phyloP scores from a whole-genome alignment of 2,888 invertebrate species.

The Caenorhabditis drosophilae region DNA sequence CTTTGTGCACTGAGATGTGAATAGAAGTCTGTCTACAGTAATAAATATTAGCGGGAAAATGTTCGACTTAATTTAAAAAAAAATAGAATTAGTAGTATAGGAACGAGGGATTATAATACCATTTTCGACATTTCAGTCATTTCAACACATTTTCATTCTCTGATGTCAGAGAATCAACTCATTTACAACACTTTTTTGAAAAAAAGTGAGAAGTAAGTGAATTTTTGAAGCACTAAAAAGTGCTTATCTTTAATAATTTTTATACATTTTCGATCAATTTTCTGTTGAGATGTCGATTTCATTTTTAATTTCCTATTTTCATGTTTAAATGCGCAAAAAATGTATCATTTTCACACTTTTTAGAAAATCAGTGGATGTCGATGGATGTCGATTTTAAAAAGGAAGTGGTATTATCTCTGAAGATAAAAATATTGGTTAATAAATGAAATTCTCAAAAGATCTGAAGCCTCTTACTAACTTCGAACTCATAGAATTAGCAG shows the following conservation, averaged over 20 bases:
- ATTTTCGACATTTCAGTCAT: slow-evolving; percentile 21
- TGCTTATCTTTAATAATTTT: slow-evolving; percentile 36
- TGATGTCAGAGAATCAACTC: slow-evolving; percentile 21
- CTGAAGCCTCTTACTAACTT: slow-evolving; percentile 19
- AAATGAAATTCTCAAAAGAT: slow-evolving; percentile 19
- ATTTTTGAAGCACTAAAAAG: slow-evolving; percentile 26
- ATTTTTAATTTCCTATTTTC: slow-evolving; percentile 26
- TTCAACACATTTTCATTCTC: slow-evolving; percentile 28
- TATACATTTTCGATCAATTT: slow-evolving; percentile 24
- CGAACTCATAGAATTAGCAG: slow-evolving; percentile 11
- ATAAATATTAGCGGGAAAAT: no score
- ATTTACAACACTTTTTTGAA: slow-evolving; percentile 24
- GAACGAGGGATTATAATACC: slow-evolving; percentile 31
- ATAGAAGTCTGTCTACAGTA: no score
- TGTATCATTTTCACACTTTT: slow-evolving; percentile 21
- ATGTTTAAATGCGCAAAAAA: slow-evolving; percentile 21
- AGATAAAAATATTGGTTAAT: slow-evolving; percentile 17
- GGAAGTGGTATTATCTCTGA: slow-evolving; percentile 10
- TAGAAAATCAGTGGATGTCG: slow-evolving; percentile 20
- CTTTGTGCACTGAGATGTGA: no score
- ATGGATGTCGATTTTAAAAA: slow-evolving; percentile 19
- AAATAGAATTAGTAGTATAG: slow-evolving; percentile 32
- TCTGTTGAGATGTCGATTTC: slow-evolving; percentile 23
- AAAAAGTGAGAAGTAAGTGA: slow-evolving; percentile 12
- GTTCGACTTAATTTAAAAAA: no score